Conservation (phyloP, 2,797 vertebrate genomes). For the Rhinatrema bivittatum region DNA sequence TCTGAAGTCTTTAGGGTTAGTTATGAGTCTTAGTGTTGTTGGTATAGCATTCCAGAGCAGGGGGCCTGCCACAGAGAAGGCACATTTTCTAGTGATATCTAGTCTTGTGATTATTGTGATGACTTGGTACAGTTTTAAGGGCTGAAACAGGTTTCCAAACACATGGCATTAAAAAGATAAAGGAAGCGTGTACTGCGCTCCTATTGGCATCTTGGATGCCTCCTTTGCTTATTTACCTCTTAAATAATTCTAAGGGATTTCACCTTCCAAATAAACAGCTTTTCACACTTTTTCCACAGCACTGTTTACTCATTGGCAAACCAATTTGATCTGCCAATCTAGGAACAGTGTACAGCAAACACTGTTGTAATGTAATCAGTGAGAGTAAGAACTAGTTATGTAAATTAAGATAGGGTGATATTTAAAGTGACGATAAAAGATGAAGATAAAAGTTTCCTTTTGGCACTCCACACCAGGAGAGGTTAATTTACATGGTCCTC, state of each 20-base stretch:
- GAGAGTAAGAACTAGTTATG: conserved; percentile 13
- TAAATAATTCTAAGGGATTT: not conserved
- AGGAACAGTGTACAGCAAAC: conserved; percentile 7
- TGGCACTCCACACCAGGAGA: not conserved
- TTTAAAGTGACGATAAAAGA: conserved; percentile 9
- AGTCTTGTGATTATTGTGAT: too few species aligned
- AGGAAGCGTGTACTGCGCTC: too few species aligned
- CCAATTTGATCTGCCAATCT: conserved; percentile 10
- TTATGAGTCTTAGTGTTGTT: too few species aligned
- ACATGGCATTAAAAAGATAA: too few species aligned
- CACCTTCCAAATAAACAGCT: not conserved
- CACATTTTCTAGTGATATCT: too few species aligned
- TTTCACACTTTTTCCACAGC: not conserved
- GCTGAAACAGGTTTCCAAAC: too few species aligned
- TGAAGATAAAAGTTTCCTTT: conserved; percentile 13
- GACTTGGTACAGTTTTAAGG: too few species aligned
- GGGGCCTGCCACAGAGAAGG: too few species aligned
- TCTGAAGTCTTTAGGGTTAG: too few species aligned
- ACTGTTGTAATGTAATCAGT: not conserved
- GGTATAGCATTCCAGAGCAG: too few species aligned
- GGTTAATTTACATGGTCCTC: conserved; percentile 7
- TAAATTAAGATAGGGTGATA: conserved; percentile 26
- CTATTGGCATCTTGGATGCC: not conserved
- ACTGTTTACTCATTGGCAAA: conserved; percentile 8
- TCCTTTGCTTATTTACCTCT: conserved; percentile 4